Base-by-base conservation (phyloP, 2,113 vertebrate species). In the Ictalurus furcatus region DNA sequence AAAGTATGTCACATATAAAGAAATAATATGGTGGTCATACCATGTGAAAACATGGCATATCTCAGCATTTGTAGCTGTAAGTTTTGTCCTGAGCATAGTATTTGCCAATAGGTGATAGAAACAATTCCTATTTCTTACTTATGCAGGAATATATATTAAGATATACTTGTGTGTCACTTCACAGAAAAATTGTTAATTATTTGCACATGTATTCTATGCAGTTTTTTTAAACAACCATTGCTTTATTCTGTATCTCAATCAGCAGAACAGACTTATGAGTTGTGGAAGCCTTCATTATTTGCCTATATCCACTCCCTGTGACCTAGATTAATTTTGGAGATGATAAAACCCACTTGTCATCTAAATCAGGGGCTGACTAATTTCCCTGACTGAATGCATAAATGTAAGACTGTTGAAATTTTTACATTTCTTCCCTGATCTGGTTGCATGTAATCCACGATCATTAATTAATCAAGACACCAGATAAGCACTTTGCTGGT, bases 391-490 rank as follows among this genome's bases (percentile, higher is more conserved):
- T 80, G 48, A 67, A 87, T 80, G 86, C 71, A 87, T 63, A 81
- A 63, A 58, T 81, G 28, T 52, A 34, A 63, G 52, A 78, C 71
- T 87, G 86, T 52, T 76, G 17, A 71, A 73, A 83, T 54, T 37
- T 83, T 48, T 71, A 40, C 34, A 69, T 82, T 82, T 69, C 63
- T 54, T 19, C 65, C 30, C 67, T 54, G 40, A 73, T 85, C 63
- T 74, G 13, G 56, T 88, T 58, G 23, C 54, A 84, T n/a, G 28
- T 81, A 54, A 30, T 30, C 71, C 40, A 56, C 61, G 71, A 19
- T 88, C 67, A 82, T 83, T 74, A 88, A 84, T 58, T 74, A 59
- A 88, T 84, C 87, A 88, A 69, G 30, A 56, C 87, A 3, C 28
- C 23, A 74, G 87, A 84, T 80, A 61, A 76, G 69, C 13, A 28